Base-by-base conservation (phyloP, 2,888 invertebrate species). In the Pilophorus perplexus region DNA sequence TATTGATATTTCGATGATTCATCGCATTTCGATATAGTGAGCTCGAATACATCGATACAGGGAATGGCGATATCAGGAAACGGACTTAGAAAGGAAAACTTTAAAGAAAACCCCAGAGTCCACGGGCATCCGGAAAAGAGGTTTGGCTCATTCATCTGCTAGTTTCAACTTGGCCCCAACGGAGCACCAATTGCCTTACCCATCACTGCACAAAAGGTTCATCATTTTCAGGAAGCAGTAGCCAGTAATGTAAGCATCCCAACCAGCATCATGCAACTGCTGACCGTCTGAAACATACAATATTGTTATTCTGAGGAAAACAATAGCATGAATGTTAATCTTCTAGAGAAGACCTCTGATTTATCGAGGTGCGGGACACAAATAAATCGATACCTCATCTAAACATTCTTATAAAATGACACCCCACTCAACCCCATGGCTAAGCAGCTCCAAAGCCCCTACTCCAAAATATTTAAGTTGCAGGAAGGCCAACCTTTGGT, bases 171-270 rank as follows among this genome's bases (percentile, higher is more conserved):
- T 33, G n/a, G n/a, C n/a, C n/a, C n/a, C n/a, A n/a, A n/a, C n/a
- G n/a, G n/a, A n/a, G n/a, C n/a, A n/a, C n/a, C n/a, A n/a, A n/a
- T 33, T 25, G 2, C 16, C 48, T 52, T 52, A 52, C 52, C 52
- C 52, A 16, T 2, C 2, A 1, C n/a, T 4, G 3, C 33, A 28
- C 46, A 46, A 33, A 20, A 62, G 18, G 12, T 44, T 1, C 18
- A 28, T 46, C 52, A 89, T 79, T 57, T 84, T 79, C 33, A 87
- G 76, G 77, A 88, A 89, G 74, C 87, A 83, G 75, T 83, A 85
- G 0, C 89, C 91, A 64, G 89, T 83, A 72, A 86, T 85, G 75
- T 82, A 90, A 0, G 91, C 86, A 77, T 92, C 91, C 85, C 87
- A 91, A 1, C 89, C 90, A n/a, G 91, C 91, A 74, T 89, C 85